These are phyloP conservation scores for Peromyscus leucopus DNA, from an alignment of 2,113 vertebrate genomes.

Conservation along the genomic window DNA sequence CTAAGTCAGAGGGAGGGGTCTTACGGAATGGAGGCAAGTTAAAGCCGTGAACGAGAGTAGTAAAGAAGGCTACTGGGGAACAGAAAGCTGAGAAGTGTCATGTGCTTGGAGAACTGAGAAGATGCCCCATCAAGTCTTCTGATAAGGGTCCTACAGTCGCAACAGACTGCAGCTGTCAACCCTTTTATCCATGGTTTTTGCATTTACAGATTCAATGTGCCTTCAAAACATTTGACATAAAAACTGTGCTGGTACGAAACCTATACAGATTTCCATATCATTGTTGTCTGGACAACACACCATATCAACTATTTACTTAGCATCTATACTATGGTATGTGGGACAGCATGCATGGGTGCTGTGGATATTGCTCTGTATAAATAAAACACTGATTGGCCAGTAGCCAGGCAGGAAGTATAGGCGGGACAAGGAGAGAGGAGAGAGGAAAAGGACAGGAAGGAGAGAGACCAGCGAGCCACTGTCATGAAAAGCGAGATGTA, in stretches of 20 bases:
- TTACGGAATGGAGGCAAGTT: not conserved
- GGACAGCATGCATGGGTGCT: too few species aligned
- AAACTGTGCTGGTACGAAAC: not conserved
- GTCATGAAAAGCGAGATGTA: too few species aligned
- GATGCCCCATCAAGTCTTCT: not conserved
- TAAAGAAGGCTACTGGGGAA: accelerated
- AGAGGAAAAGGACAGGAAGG: too few species aligned
- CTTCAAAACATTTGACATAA: not conserved
- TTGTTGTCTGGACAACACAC: not conserved
- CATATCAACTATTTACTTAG: not conserved
- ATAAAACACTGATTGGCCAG: too few species aligned
- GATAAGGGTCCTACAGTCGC: not conserved
- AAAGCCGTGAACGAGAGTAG: not conserved
- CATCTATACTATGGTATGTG: not conserved
- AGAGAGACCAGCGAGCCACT: too few species aligned
- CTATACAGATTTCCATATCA: not conserved
- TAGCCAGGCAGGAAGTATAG: too few species aligned
- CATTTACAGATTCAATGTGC: not conserved
- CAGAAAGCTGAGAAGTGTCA: not conserved
- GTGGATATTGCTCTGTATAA: too few species aligned
- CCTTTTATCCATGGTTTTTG: not conserved
- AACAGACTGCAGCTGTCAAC: not conserved
- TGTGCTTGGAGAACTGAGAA: not conserved
- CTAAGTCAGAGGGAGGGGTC: not conserved
- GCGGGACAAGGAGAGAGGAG: too few species aligned